phyloP scores from a whole-genome alignment of 2,888 invertebrate genomes.

The Cantharis nigra region DNA sequence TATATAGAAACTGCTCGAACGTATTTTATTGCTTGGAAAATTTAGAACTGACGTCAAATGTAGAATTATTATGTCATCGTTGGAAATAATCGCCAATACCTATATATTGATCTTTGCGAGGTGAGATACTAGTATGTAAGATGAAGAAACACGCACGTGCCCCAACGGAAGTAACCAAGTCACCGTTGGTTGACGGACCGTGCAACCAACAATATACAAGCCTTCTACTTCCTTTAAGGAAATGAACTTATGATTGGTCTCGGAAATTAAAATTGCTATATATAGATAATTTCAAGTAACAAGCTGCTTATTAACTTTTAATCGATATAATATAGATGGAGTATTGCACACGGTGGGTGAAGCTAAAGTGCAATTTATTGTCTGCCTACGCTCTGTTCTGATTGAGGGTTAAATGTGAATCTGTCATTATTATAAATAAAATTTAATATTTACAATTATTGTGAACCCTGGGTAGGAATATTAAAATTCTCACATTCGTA shows the following conservation, averaged over 20 bases:
- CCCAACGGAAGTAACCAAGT: constrained; percentile 51
- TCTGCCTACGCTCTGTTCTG: neutral
- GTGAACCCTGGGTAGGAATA: neutral
- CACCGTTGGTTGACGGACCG: constrained; percentile 52
- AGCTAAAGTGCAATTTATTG: neutral
- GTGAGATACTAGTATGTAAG: constrained; percentile 33
- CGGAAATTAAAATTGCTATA: constrained; percentile 48
- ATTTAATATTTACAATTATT: no score
- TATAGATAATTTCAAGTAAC: neutral
- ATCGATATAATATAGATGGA: neutral
- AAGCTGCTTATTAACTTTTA: neutral
- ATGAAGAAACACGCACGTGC: constrained; percentile 48
- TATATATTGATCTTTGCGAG: neutral
- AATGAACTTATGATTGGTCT: constrained; percentile 54
- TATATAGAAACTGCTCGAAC: no score
- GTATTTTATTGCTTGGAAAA: no score
- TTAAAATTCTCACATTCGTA: neutral
- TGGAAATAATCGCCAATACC: neutral
- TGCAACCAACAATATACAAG: constrained; percentile 47
- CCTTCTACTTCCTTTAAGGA: constrained; percentile 48
- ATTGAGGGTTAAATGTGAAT: neutral
- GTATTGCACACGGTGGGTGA: neutral
- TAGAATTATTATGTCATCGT: neutral
- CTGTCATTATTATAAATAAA: no score
- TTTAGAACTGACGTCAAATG: neutral